Percentiles rank a stretch among this genome's conserved stretches.
Evolutionary conservation across 1,140 invertebrate species (phyloP).

Genomic region (Atta texana): DNA sequence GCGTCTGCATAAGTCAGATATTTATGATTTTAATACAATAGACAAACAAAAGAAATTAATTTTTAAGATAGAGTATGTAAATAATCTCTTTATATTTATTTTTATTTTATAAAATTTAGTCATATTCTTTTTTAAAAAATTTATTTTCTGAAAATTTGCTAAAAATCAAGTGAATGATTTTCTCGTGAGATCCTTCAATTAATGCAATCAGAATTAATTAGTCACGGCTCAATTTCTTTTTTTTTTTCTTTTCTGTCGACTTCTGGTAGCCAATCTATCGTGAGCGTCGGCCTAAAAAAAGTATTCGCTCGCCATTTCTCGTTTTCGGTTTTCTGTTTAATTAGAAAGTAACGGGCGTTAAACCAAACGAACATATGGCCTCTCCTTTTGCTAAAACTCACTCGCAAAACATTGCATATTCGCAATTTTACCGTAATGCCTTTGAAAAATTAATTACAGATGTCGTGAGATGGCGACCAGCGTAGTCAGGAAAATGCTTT

Average conservation of each 20-base stretch:
- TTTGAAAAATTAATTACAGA: slow-evolving; percentile 61
- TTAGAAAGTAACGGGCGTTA: slow-evolving; percentile 75
- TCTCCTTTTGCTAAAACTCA: slow-evolving; percentile 6
- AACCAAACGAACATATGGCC: slow-evolving; percentile 70
- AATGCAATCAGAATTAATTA: slow-evolving; percentile 63
- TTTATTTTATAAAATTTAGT: slow-evolving; percentile 8
- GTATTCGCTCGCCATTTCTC: slow-evolving; percentile 39
- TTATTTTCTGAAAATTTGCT: slow-evolving; percentile 25
- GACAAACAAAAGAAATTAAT: not conserved
- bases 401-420: slow-evolving; percentile 40
- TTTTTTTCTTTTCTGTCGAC: not conserved
- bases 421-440: slow-evolving; percentile 14
- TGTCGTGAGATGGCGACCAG: not conserved
- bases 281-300: slow-evolving; percentile 47
- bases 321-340: slow-evolving; percentile 71
- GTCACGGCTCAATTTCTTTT: not conserved
- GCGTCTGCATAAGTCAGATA: not conserved
- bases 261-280: not conserved
- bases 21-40: not conserved
- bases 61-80: not conserved
- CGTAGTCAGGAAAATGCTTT: slow-evolving; percentile 5
- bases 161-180: slow-evolving; percentile 39
- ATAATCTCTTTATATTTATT: not conserved
- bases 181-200: slow-evolving; percentile 45
- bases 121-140: not conserved